Base-by-base conservation (phyloP, 2,888 invertebrate species). In the Achlya flavicornis region DNA sequence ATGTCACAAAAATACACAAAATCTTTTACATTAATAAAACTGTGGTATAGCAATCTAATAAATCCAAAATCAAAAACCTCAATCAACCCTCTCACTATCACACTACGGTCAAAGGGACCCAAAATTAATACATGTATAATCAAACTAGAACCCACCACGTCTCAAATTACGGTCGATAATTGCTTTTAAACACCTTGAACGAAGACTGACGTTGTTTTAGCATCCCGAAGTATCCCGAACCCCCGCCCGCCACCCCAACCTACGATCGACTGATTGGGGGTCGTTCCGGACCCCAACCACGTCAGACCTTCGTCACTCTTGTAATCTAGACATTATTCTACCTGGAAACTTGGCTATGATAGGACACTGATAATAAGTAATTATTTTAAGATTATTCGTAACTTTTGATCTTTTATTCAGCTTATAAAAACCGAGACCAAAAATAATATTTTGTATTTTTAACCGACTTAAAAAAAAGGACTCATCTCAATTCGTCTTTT, bases 301-400 rank as follows among this genome's bases (percentile, higher is more conserved):
- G 75, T 79, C 79, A 72, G 66, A 81, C 81, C 81, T 69, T 78
- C 80, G 78, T 81, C 81, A 81, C 65, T 63, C 35, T 46, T 14
- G 61, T 73, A 75, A 77, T 79, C 78, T 64, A 64, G 69, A 70
- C 68, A 58, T 58, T 59, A 59, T 80, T 79, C 76, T 73, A 81
- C 77, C 77, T 71, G 72, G 66, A 61, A 70, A 79, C 70, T 78
- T 64, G 61, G 64, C 66, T 33, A 41, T 64, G 69, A 75, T 72
- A 72, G 70, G 73, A 73, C 73, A 79, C 19, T 53, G 53, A 53
- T 79, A 74, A 74, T 69, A 60, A 60, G 60, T 60, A 41, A 60
- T 41, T 41, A 60, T 60, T 43, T 41, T 41, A 41, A 60, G 38
- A 41, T 43, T 19, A 1, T 41, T 11, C 1, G 10, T 26, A 26